phyloP scores from a whole-genome alignment of 1,140 invertebrate species.

The Elymnias hypermnestra region DNA sequence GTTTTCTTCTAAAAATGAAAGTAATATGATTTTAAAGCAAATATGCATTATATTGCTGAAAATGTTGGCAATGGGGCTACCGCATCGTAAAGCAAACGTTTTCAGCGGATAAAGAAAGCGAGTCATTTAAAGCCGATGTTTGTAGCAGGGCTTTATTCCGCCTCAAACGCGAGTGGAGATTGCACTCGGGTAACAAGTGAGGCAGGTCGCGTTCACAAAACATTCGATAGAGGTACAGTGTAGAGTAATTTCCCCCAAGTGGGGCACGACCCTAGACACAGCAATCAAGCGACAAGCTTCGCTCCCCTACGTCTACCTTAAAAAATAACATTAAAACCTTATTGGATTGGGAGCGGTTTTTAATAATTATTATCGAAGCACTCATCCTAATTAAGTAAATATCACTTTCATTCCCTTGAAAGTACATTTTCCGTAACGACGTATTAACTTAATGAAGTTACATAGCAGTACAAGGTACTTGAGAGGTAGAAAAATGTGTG shows the following conservation, averaged over 20 bases:
- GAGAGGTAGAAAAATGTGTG: no score
- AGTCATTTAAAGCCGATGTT: constrained; percentile 28
- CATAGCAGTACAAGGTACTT: no score
- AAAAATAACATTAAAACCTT: constrained; percentile 21
- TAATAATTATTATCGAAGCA: constrained; percentile 6
- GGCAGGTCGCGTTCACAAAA: constrained; percentile 56
- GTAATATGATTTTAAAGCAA: no score
- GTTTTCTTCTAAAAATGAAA: no score
- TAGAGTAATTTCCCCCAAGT: constrained; percentile 64
- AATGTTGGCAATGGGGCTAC: no score
- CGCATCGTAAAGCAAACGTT: constrained; percentile 4
- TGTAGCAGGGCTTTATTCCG: constrained; percentile 20
- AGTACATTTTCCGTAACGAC: background rate
- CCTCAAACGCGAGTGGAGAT: constrained; percentile 22
- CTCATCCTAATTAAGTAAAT: constrained; percentile 9
- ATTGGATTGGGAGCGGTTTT: constrained; percentile 9
- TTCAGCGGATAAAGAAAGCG: constrained; percentile 18
- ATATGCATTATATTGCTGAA: no score
- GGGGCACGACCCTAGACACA: constrained; percentile 40
- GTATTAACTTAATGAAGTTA: no score
- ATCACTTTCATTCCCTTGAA: background rate
- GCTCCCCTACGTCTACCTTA: constrained; percentile 34
- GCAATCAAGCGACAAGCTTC: constrained; percentile 38
- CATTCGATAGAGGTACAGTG: constrained; percentile 55
- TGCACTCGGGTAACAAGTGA: constrained; percentile 29